phyloP scores from a whole-genome alignment of 2,797 vertebrate species.

The Botia kubotai region DNA sequence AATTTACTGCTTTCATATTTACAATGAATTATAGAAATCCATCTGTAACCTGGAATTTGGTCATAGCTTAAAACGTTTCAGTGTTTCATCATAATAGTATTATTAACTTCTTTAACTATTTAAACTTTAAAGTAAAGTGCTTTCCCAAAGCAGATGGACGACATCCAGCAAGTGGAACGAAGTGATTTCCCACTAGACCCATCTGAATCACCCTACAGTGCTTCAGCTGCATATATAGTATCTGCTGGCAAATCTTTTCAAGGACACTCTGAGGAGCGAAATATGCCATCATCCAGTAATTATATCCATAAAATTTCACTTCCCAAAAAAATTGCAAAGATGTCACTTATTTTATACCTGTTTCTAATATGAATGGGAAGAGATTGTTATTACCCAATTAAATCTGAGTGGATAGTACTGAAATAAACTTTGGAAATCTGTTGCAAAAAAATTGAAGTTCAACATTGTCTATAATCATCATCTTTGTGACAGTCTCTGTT shows the following conservation, averaged over 20 bases:
- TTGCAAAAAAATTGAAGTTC: too few relatives aligned
- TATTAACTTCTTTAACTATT: background rate
- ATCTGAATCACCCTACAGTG: slow-evolving; percentile 9
- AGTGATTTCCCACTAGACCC: slow-evolving; percentile 25
- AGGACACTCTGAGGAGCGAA: slow-evolving; percentile 23
- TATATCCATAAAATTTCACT: slow-evolving; percentile 13
- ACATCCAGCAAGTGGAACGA: background rate
- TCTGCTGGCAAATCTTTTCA: slow-evolving; percentile 4
- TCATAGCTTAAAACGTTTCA: too few relatives aligned
- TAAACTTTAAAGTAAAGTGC: background rate
- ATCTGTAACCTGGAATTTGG: too few relatives aligned
- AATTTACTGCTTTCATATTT: too few relatives aligned
- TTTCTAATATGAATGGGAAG: background rate
- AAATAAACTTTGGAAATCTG: slow-evolving; percentile 12
- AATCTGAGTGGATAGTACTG: background rate
- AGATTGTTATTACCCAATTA: background rate
- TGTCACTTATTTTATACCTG: slow-evolving; percentile 1
- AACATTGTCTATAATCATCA: background rate
- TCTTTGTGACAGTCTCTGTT: background rate
- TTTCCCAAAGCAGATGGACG: slow-evolving; percentile 10
- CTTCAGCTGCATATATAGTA: background rate
- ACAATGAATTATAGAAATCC: too few relatives aligned
- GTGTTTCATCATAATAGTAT: background rate
- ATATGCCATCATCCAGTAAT: slow-evolving; percentile 16
- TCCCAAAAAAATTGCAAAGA: background rate